A percentile compares a stretch with the other conserved stretches of the same genome.
phyloP scores from a whole-genome alignment of 2,113 vertebrate genomes.

The Passer montanus region DNA sequence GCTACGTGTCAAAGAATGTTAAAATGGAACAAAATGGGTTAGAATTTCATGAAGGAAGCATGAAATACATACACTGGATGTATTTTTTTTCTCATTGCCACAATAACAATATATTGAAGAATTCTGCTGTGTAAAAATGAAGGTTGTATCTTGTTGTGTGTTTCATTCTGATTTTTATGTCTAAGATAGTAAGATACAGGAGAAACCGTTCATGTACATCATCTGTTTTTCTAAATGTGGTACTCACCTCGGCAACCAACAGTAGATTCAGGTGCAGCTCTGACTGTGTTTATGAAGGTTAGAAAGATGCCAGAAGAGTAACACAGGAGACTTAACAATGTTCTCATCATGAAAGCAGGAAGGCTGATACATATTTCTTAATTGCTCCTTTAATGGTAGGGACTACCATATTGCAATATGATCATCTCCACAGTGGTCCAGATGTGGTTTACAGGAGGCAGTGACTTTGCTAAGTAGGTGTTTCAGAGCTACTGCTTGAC shows the following conservation, averaged over 20 bases:
- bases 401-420: background rate
- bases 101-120: background rate
- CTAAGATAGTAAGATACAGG: background rate
- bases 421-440: background rate
- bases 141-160: background rate
- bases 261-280: background rate
- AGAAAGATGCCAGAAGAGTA: background rate
- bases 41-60: background rate
- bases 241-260: background rate
- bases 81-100: background rate
- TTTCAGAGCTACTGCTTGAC: background rate
- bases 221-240: background rate
- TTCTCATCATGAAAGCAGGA: background rate
- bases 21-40: background rate
- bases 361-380: background rate
- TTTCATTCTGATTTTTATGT: background rate
- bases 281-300: background rate
- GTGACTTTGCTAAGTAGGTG: background rate
- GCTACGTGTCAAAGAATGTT: background rate
- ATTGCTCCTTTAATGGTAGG: background rate
- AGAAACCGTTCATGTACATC: background rate
- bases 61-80: background rate
- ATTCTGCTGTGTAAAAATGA: background rate
- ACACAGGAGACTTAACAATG: background rate
- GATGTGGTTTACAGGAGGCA: background rate